Evolutionary conservation across 2,113 vertebrate species (phyloP).

Genomic region (Pteronura brasiliensis): DNA sequence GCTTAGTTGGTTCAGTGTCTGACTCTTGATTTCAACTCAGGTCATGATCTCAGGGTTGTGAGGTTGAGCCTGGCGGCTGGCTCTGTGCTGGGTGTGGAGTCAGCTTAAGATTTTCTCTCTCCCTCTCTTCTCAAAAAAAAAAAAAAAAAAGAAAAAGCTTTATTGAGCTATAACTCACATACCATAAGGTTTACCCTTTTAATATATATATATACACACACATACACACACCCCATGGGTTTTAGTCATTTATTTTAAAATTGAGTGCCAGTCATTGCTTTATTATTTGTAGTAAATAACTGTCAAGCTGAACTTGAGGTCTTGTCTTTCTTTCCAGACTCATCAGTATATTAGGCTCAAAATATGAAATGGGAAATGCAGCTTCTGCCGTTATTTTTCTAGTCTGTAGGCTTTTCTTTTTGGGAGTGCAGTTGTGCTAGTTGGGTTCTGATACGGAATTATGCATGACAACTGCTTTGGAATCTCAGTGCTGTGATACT

Average conservation of each 20-base stretch:
- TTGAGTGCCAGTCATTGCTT: not conserved
- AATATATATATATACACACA: not conserved
- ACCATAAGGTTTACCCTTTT: not conserved
- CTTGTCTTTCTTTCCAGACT: not conserved
- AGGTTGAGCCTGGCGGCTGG: not conserved
- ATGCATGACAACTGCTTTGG: constrained; percentile 68
- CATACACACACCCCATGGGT: not conserved
- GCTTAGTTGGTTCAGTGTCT: not conserved
- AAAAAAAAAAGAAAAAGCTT: not conserved
- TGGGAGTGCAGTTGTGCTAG: not conserved
- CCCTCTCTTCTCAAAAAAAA: not conserved
- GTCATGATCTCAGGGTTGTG: not conserved
- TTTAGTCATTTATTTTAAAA: constrained; percentile 29
- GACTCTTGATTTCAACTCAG: not conserved
- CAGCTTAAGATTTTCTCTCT: not conserved
- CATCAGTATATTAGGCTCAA: not conserved
- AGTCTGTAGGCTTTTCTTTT: not conserved
- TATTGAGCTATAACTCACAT: not conserved
- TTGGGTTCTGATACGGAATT: constrained; percentile 57
- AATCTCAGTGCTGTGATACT: constrained; percentile 58
- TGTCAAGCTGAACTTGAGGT: not conserved
- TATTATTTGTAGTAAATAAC: not conserved
- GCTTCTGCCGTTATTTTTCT: not conserved
- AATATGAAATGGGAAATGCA: not conserved
- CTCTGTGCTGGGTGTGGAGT: not conserved